phyloP scores from a whole-genome alignment of 2,113 vertebrate species.

The Solea senegalensis region DNA sequence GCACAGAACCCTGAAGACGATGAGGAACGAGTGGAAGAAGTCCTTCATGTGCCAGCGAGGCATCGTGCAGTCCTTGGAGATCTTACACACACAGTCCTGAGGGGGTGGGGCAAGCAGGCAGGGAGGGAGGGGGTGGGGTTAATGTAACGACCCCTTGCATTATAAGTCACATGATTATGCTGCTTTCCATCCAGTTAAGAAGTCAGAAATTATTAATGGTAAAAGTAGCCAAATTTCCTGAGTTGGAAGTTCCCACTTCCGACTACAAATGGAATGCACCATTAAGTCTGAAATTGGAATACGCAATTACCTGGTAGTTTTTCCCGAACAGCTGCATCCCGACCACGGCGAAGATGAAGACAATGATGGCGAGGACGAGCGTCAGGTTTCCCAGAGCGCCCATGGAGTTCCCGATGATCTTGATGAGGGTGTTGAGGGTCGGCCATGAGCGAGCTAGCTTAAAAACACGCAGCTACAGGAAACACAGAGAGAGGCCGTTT shows the following conservation, averaged over 20 bases:
- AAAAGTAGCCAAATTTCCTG: neutral
- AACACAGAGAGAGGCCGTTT: neutral
- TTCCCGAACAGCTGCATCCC: constrained; percentile 98
- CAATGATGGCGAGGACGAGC: constrained; percentile 96
- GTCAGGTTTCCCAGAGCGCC: constrained; percentile 97
- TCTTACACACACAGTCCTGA: constrained; percentile 85
- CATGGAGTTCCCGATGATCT: constrained; percentile 98
- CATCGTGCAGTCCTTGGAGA: constrained; percentile 86
- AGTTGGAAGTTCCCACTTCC: no score
- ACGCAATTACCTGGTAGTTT: constrained; percentile 82
- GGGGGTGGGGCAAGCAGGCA: neutral
- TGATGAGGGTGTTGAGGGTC: constrained; percentile 95
- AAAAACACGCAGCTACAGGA: constrained; percentile 90
- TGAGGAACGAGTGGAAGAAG: constrained; percentile 95
- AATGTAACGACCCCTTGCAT: no score
- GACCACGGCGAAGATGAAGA: constrained; percentile 98
- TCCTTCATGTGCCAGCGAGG: constrained; percentile 98
- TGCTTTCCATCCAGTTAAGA: no score
- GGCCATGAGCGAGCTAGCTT: constrained; percentile 98
- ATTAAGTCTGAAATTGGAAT: neutral
- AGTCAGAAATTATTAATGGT: no score
- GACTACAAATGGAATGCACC: no score
- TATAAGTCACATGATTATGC: no score
- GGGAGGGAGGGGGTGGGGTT: neutral
- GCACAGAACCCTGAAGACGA: constrained; percentile 92